Evolutionary conservation across 1,140 invertebrate genomes (phyloP).

Genomic region (Tetramorium alpestre): DNA sequence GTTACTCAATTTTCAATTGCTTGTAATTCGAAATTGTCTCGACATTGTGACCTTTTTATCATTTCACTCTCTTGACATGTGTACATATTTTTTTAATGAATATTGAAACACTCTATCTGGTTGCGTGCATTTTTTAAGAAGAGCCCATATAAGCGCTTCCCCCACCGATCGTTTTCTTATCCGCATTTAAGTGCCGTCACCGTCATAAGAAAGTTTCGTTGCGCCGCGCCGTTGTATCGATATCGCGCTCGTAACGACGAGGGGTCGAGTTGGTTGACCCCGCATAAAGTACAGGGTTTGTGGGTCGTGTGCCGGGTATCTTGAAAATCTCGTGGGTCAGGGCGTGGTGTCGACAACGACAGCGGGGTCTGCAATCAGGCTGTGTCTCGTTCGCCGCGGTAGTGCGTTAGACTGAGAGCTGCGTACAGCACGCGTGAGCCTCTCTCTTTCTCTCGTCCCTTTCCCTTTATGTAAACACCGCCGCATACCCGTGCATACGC

Average conservation of each 20-base stretch:
- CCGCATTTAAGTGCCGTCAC: constrained; percentile 39
- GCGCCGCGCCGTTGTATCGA: constrained; percentile 51
- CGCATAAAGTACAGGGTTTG: constrained; percentile 61
- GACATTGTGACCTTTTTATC: neutral
- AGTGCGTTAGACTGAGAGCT: constrained; percentile 14
- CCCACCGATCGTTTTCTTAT: neutral
- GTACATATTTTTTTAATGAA: too few relatives aligned
- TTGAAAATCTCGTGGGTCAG: constrained; percentile 73
- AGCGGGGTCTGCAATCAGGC: constrained; percentile 61
- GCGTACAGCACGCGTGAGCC: constrained; percentile 12
- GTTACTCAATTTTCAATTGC: constrained; percentile 23
- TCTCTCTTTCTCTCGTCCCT: neutral
- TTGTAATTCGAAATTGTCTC: constrained; percentile 9
- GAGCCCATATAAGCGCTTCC: neutral
- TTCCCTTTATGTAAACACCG: neutral
- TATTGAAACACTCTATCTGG: neutral
- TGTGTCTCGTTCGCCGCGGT: constrained; percentile 28
- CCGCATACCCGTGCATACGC: constrained; percentile 1
- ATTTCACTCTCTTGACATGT: neutral
- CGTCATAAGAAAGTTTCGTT: constrained; percentile 49
- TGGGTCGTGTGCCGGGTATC: constrained; percentile 68
- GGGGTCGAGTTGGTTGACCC: constrained; percentile 70
- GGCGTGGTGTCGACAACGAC: constrained; percentile 65
- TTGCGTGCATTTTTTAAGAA: neutral
- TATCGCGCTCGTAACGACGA: constrained; percentile 48